These are phyloP conservation scores for Lathamus discolor DNA, from an alignment of 2,113 vertebrate genomes.

Conservation along the genomic window DNA sequence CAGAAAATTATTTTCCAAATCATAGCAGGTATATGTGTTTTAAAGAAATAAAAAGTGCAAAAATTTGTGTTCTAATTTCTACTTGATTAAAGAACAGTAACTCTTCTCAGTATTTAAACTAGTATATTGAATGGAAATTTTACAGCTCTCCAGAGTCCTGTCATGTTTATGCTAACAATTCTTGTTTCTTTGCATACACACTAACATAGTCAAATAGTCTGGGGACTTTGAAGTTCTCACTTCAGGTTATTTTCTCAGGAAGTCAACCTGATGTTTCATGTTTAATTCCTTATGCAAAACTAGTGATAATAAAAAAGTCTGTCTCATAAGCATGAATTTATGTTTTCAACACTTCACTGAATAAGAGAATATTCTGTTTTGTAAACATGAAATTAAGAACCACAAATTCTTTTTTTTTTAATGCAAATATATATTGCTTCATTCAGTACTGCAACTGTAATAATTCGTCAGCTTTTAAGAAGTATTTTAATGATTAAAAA, in stretches of 20 bases:
- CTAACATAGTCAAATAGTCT: not conserved
- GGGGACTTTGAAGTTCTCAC: not conserved
- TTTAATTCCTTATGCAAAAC: not conserved
- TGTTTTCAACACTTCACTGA: not conserved
- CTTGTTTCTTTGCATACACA: not conserved
- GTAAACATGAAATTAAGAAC: not conserved
- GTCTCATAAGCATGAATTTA: not conserved
- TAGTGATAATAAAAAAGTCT: not conserved
- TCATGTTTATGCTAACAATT: not conserved
- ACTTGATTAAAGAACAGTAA: not conserved
- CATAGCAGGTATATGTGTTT: not conserved
- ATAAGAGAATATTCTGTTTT: not conserved
- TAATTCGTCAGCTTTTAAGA: not conserved
- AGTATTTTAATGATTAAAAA: not conserved
- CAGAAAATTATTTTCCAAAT: not conserved
- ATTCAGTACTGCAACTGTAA: not conserved
- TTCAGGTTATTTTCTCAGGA: slow-evolving; percentile 13
- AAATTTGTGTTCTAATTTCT: not conserved
- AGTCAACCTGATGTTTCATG: not conserved
- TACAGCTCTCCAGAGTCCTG: not conserved
- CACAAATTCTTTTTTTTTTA: not conserved
- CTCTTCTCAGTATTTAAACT: not conserved
- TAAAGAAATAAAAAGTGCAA: not conserved
- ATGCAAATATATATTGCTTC: not conserved
- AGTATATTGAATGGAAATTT: not conserved